Evolutionary conservation across 2,113 vertebrate species (phyloP).

Genomic region (Muntiacus muntjak): DNA sequence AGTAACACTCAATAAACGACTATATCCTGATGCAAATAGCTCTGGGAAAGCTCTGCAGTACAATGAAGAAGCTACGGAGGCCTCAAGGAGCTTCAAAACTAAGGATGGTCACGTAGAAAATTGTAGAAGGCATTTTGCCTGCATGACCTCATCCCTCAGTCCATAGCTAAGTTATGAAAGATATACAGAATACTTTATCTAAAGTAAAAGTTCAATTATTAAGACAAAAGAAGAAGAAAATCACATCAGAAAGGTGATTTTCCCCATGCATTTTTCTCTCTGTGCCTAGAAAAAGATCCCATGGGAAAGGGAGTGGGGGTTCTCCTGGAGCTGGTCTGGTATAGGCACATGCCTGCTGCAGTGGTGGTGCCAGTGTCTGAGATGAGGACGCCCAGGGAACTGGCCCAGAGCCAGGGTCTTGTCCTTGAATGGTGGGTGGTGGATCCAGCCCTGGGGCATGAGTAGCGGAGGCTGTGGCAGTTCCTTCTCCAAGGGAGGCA

Average conservation of each 20-base stretch:
- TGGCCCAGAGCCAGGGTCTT: background rate
- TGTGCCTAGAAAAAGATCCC: too few species aligned
- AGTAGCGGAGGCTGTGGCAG: background rate
- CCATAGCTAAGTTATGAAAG: background rate
- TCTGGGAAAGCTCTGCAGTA: background rate
- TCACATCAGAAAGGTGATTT: background rate
- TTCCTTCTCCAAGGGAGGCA: background rate
- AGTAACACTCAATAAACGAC: background rate
- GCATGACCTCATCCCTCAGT: background rate
- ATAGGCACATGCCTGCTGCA: background rate
- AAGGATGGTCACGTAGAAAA: background rate
- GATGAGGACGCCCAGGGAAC: rapidly evolving
- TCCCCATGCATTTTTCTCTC: background rate
- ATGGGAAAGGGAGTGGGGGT: background rate
- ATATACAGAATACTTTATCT: background rate
- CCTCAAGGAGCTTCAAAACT: background rate
- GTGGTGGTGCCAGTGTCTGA: background rate
- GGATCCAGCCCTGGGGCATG: background rate
- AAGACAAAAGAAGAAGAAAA: background rate
- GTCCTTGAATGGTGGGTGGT: background rate
- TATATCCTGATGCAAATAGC: background rate
- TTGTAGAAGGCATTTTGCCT: background rate
- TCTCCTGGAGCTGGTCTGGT: background rate
- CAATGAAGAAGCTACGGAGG: background rate
- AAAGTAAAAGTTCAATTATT: background rate